A percentile compares a stretch with the other conserved stretches of the same genome.
Conservation (phyloP, 1,140 invertebrate genomes). For the Drosophila sp. region DNA sequence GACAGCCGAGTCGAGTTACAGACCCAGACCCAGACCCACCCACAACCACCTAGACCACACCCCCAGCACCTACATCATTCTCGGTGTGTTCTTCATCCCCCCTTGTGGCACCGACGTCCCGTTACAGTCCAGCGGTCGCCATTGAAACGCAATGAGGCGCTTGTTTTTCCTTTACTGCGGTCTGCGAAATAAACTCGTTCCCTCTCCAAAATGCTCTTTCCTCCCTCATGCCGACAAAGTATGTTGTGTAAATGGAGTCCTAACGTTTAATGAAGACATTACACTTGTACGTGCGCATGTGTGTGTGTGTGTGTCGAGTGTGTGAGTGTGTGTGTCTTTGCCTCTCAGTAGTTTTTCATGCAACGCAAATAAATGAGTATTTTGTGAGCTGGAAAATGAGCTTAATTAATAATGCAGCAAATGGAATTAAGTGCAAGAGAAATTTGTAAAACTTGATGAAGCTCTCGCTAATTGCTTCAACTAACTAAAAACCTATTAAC, state of each 20-base stretch:
- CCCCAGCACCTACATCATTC: too few relatives aligned
- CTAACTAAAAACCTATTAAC: conserved; percentile 4
- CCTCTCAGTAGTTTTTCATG: conserved; percentile 37
- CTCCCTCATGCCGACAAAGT: background rate
- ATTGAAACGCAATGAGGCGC: conserved; percentile 53
- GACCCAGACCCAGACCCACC: conserved; percentile 11
- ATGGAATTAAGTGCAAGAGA: conserved; percentile 22
- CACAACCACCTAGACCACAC: conserved; percentile 1
- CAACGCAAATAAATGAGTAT: conserved; percentile 39
- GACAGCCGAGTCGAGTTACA: conserved; percentile 35
- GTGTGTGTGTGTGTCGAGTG: conserved; percentile 11
- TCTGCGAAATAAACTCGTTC: conserved; percentile 23
- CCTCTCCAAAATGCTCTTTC: background rate
- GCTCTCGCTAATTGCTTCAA: conserved; percentile 9
- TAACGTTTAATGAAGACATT: conserved; percentile 50
- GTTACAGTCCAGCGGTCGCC: conserved; percentile 42
- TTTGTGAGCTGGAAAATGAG: conserved; percentile 44
- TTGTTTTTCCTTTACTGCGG: conserved; percentile 43
- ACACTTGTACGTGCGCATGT: conserved; percentile 15
- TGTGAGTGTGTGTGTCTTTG: conserved; percentile 1
- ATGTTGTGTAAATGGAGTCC: conserved; percentile 46
- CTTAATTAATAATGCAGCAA: conserved; percentile 46
- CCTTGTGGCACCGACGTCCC: background rate
- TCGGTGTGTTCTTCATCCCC: background rate
- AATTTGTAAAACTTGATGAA: conserved; percentile 29